A percentile compares a stretch with the other conserved stretches of the same genome.
Conservation (phyloP, 2,113 vertebrate species). For the Calypte anna region DNA sequence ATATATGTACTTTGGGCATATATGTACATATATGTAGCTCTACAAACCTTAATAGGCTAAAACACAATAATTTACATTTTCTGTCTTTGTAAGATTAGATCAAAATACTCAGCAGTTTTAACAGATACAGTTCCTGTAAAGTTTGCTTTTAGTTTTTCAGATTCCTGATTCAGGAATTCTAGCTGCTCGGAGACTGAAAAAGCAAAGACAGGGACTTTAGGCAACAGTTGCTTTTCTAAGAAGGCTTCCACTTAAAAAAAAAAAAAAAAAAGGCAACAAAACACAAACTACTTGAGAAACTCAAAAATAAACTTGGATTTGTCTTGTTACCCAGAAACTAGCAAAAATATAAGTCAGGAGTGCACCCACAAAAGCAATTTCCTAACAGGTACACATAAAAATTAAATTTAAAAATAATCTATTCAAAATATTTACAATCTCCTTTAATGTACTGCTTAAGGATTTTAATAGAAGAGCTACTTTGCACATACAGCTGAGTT, state of each 20-base stretch:
- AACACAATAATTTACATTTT: neutral
- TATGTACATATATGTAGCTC: neutral
- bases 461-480: neutral
- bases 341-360: neutral
- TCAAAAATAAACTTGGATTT: neutral
- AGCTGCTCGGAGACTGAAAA: neutral
- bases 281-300: neutral
- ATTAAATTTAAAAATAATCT: neutral
- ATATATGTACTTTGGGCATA: neutral
- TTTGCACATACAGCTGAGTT: neutral
- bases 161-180: neutral
- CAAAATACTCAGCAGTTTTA: neutral
- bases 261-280: too few species aligned
- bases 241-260: neutral
- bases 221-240: neutral
- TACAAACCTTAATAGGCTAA: neutral
- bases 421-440: neutral
- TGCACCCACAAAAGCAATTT: neutral
- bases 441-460: neutral
- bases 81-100: neutral
- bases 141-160: neutral
- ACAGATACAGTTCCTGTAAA: neutral
- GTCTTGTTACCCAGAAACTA: neutral
- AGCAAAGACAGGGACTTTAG: neutral
- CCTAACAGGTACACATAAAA: neutral